These are phyloP conservation scores for Paragorgia papillata DNA, from an alignment of 92 coral and sea anemone genomes.

Conservation along the genomic window DNA sequence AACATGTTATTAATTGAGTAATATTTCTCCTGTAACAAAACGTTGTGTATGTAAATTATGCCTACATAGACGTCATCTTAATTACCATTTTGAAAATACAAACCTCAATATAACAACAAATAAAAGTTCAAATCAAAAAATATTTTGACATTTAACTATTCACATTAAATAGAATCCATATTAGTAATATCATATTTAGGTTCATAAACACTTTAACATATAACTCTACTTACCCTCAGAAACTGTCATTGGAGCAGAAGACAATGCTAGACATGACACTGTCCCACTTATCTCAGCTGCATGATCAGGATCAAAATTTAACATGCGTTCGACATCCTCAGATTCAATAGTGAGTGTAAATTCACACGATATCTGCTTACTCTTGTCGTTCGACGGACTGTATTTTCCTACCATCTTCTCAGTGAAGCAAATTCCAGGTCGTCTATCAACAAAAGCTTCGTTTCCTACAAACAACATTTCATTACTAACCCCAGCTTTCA, in stretches of 20 bases:
- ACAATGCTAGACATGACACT: slow-evolving; percentile 51
- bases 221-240: slow-evolving; percentile 52
- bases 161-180: no score
- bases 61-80: no score
- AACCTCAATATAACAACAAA: no score
- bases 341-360: slow-evolving; percentile 53
- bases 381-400: background rate
- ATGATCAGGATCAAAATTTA: slow-evolving; percentile 52
- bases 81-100: no score
- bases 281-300: slow-evolving; percentile 50
- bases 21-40: no score
- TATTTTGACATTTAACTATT: no score
- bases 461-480: slow-evolving; percentile 33
- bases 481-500: background rate
- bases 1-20: no score
- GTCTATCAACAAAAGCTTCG: slow-evolving; percentile 25
- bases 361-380: slow-evolving; percentile 20
- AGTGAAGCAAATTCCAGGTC: slow-evolving; percentile 60
- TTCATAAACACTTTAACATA: no score
- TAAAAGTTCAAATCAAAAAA: no score
- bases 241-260: slow-evolving; percentile 43
- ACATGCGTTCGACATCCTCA: slow-evolving; percentile 55
- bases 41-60: no score
- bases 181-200: no score
- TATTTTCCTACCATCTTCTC: slow-evolving; percentile 59